Evolutionary conservation across 2,113 vertebrate genomes (phyloP), one percentile per base, ranked within the genome.

Genomic region (Circaetus cinerascens): DNA sequence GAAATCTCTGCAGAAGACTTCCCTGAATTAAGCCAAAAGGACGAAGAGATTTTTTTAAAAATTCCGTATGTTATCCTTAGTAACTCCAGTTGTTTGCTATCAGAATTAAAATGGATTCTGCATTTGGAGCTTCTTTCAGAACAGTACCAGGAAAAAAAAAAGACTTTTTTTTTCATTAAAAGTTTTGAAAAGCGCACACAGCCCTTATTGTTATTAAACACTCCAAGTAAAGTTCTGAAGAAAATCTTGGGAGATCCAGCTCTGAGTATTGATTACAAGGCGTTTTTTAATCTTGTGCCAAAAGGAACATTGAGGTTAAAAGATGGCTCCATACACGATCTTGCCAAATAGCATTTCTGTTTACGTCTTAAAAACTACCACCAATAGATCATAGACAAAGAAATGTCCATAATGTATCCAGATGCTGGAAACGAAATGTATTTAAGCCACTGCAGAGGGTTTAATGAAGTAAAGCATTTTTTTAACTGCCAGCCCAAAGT

Each of bases 301-400:
- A 97, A 90, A 92, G 89, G 96, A 95, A 91, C 87, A 88, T 5
- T 87, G 96, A 95, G 95, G 93, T 95, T 92, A 89, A 81, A 91
- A 91, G 88, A 96, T 96, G 92, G 84, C 78, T 97, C 94, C 90
- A 5, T 53, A 15, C 45, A 25, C 3, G 15, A 72, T 56, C 85
- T 71, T 82, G 95, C 89, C 96, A 96, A 97, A 93, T 60, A 95
- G 89, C 96, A 45, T 83, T 94, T 95, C 88, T 97, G 93, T 97
- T 96, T 95, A 95, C 40, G 23, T 94, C 95, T 97, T 53, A 74
- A 88, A 83, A 96, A 71, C 93, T 92, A 88, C 89, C 90, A 96
- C 84, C 68, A 38, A 76, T 63, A 96, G 93, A 92, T 94, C 94
- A 93, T 1, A 88, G 93, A 87, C 89, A 96, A 84, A 95, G 93